Conservation (phyloP, 2,888 invertebrate genomes). For the Trilocha varians region DNA sequence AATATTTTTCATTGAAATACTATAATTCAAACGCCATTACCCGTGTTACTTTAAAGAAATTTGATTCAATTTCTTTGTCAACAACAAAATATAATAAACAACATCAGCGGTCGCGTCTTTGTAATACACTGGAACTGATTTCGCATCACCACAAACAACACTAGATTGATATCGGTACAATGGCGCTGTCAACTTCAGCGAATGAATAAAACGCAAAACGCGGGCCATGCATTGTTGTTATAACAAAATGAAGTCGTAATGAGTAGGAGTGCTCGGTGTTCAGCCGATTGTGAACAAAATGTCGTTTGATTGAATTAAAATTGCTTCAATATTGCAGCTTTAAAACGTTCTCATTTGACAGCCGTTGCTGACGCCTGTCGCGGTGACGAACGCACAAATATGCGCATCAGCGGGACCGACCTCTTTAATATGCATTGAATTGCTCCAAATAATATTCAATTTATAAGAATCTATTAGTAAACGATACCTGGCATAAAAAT, state of each 20-base stretch:
- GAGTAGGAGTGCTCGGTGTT: conserved; percentile 41
- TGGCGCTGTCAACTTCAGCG: conserved; percentile 49
- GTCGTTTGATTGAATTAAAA: conserved; percentile 65
- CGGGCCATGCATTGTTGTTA: conserved; percentile 55
- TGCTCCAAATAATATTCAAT: not conserved
- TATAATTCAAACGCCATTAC: not conserved
- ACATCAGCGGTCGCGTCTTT: conserved; percentile 56
- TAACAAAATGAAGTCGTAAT: conserved; percentile 69
- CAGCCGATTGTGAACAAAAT: conserved; percentile 40
- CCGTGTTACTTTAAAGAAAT: conserved; percentile 10
- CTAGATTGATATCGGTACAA: conserved; percentile 66
- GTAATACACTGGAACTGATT: conserved; percentile 60
- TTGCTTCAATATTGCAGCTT: conserved; percentile 57
- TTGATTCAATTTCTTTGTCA: conserved; percentile 26
- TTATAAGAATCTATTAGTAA: not conserved
- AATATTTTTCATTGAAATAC: not conserved
- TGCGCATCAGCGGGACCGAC: conserved; percentile 15
- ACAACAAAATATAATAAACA: conserved; percentile 41
- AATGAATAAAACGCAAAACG: conserved; percentile 46
- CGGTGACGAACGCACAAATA: conserved; percentile 18
- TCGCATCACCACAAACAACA: conserved; percentile 55
- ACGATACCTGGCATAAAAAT: too few relatives aligned
- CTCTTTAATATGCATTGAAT: conserved; percentile 9
- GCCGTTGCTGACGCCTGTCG: conserved; percentile 61
- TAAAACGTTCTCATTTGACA: conserved; percentile 62